phyloP scores from a whole-genome alignment of 2,797 vertebrate species.

The Sebastes nivosus region DNA sequence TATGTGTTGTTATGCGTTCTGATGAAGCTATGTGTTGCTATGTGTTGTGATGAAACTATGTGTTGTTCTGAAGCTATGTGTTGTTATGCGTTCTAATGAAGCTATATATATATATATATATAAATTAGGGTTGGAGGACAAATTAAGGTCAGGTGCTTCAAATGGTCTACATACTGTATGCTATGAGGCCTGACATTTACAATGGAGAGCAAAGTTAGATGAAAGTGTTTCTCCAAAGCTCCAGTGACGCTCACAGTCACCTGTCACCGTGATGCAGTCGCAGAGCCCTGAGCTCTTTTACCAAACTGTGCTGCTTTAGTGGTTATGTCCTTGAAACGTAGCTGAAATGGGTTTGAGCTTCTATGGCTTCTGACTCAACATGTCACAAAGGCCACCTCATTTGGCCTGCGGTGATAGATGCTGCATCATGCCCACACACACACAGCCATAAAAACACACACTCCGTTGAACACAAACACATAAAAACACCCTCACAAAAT shows the following conservation, averaged over 20 bases:
- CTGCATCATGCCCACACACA: not conserved
- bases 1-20: no score
- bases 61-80: no score
- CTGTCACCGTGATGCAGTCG: not conserved
- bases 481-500: not conserved
- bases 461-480: not conserved
- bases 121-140: not conserved
- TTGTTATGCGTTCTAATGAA: no score
- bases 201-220: not conserved
- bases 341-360: constrained; percentile 13
- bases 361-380: constrained; percentile 39
- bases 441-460: not conserved
- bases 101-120: no score
- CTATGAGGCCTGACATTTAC: no score
- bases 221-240: not conserved
- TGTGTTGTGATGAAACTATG: no score
- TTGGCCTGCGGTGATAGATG: not conserved
- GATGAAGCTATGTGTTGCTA: no score
- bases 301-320: not conserved
- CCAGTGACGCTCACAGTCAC: not conserved
- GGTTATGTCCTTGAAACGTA: constrained; percentile 22
- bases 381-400: constrained; percentile 30
- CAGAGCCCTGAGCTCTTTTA: not conserved
- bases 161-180: not conserved
- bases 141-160: not conserved